Evolutionary conservation across 1,140 invertebrate species (phyloP).

Genomic region (Drosophila kohkoa): DNA sequence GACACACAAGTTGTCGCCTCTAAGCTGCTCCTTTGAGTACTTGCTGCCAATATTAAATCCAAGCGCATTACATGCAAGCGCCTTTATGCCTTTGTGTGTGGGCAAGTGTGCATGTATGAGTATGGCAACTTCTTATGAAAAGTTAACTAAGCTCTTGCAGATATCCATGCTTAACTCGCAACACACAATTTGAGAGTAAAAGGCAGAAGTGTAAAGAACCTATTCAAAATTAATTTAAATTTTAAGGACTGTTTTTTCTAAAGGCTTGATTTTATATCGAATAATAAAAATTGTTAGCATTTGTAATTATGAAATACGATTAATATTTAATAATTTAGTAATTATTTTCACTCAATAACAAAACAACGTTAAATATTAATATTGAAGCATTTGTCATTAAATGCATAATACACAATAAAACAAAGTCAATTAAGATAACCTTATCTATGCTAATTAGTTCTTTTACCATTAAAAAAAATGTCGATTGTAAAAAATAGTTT

Average conservation of each 20-base stretch:
- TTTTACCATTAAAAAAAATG: constrained; percentile 7
- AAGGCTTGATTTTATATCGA: no score
- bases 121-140: constrained; percentile 18
- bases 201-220: no score
- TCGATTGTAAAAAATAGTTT: background rate
- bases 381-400: no score
- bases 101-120: background rate
- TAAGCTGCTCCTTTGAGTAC: constrained; percentile 59
- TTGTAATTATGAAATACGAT: no score
- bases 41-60: constrained; percentile 52
- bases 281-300: no score
- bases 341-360: no score
- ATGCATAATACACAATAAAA: no score
- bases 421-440: background rate
- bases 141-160: constrained; percentile 7
- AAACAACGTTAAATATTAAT: no score
- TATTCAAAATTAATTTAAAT: no score
- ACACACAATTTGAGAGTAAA: background rate
- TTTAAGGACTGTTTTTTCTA: no score
- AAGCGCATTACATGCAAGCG: constrained; percentile 1
- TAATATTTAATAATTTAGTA: no score
- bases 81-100: background rate
- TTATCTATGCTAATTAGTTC: constrained; percentile 27
- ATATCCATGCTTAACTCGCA: background rate
- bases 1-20: constrained; percentile 78